A percentile compares a stretch with the other conserved stretches of the same genome.
Conservation (phyloP, 2,113 vertebrate species). For the Istiophorus platypterus region DNA sequence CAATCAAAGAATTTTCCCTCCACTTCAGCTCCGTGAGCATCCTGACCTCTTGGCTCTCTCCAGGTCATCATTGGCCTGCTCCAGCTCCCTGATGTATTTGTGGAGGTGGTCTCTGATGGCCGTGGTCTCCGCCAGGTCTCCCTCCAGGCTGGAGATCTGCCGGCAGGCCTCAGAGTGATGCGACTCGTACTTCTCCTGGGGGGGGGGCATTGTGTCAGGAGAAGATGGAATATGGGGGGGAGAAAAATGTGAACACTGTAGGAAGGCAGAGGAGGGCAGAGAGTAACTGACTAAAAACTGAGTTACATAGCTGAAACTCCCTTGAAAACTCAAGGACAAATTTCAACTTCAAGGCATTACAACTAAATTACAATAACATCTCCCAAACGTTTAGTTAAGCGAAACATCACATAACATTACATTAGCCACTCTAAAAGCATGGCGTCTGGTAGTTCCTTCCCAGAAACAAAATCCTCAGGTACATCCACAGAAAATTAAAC, state of each 20-base stretch:
- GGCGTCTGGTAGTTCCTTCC: not conserved
- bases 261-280: not conserved
- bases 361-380: not conserved
- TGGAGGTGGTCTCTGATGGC: slow-evolving; percentile 93
- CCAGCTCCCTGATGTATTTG: slow-evolving; percentile 95
- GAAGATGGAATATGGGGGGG: fast-evolving
- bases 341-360: not conserved
- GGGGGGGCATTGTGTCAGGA: not conserved
- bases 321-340: not conserved
- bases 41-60: slow-evolving; percentile 94
- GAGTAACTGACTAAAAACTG: not conserved
- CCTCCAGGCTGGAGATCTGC: slow-evolving; percentile 91
- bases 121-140: slow-evolving; percentile 91
- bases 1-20: not conserved
- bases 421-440: not conserved
- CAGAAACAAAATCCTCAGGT: too few relatives aligned
- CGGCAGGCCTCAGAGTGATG: slow-evolving; percentile 91
- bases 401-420: not conserved
- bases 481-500: too few relatives aligned
- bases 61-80: slow-evolving; percentile 96
- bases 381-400: not conserved
- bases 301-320: not conserved
- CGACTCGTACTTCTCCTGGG: slow-evolving; percentile 91
- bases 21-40: not conserved
- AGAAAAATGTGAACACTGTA: not conserved